phyloP scores from a whole-genome alignment of 2,888 invertebrate genomes.

The Busseola fusca region DNA sequence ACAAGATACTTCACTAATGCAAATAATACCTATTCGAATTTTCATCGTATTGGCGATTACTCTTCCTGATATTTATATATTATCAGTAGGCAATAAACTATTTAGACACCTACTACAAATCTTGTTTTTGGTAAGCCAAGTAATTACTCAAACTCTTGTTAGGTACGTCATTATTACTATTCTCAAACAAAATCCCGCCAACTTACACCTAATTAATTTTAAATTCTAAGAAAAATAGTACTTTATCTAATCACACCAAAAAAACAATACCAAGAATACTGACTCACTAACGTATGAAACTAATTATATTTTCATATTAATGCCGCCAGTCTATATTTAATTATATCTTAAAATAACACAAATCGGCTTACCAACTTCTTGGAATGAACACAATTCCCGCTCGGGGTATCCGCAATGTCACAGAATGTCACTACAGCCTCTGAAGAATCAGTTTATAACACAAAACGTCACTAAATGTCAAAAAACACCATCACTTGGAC shows the following conservation, averaged over 20 bases:
- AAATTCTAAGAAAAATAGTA: constrained; percentile 42
- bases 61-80: neutral
- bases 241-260: constrained; percentile 57
- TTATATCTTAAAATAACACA: constrained; percentile 86
- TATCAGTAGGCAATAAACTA: too few species aligned
- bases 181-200: constrained; percentile 10
- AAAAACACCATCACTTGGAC: constrained; percentile 73
- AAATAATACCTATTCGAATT: neutral
- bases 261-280: constrained; percentile 76
- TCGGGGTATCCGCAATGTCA: constrained; percentile 69
- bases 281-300: constrained; percentile 80
- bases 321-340: constrained; percentile 85
- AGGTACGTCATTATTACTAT: constrained; percentile 4
- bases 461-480: constrained; percentile 66
- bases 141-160: neutral
- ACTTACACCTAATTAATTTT: constrained; percentile 12
- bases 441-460: constrained; percentile 56
- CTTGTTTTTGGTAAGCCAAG: neutral
- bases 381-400: constrained; percentile 75
- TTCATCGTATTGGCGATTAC: neutral
- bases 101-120: accelerated
- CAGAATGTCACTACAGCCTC: constrained; percentile 56
- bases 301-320: constrained; percentile 85
- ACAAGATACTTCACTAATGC: neutral
- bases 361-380: constrained; percentile 82